phyloP scores from a whole-genome alignment of 2,113 vertebrate genomes.

The Pelecanoides urinatrix region DNA sequence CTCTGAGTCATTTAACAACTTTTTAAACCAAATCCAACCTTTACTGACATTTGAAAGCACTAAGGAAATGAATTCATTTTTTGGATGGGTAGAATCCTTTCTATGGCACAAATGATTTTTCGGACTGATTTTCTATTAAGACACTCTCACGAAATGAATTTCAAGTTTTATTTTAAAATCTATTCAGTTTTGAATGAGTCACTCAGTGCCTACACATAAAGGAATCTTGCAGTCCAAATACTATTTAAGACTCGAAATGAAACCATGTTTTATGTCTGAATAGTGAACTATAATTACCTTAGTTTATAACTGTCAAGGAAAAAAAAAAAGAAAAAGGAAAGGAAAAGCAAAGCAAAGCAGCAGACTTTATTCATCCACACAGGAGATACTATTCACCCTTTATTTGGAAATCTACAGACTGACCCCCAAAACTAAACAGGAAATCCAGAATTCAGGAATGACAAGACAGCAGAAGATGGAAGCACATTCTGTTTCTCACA shows the following conservation, averaged over 20 bases:
- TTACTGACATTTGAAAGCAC: background rate
- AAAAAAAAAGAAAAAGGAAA: background rate
- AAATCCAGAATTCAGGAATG: background rate
- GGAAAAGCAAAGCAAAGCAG: background rate
- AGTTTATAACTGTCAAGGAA: constrained; percentile 3
- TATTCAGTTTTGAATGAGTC: constrained; percentile 56
- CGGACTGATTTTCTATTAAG: background rate
- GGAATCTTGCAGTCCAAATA: constrained; percentile 53
- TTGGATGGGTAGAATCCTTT: background rate
- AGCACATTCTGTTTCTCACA: background rate
- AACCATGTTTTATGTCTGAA: constrained; percentile 47
- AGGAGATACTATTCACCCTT: background rate
- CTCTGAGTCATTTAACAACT: background rate
- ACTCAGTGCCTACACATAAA: constrained; percentile 18
- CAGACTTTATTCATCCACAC: background rate
- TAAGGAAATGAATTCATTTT: background rate
- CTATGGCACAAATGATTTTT: background rate
- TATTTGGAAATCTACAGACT: background rate
- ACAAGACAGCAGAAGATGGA: background rate
- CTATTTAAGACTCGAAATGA: constrained; percentile 40
- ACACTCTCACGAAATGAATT: background rate
- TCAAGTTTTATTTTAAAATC: constrained; percentile 48
- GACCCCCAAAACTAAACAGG: background rate
- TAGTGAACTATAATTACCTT: constrained; percentile 26
- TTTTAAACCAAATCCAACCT: background rate